phyloP scores from a whole-genome alignment of 2,888 invertebrate genomes.

The Drosophila niveifrons region DNA sequence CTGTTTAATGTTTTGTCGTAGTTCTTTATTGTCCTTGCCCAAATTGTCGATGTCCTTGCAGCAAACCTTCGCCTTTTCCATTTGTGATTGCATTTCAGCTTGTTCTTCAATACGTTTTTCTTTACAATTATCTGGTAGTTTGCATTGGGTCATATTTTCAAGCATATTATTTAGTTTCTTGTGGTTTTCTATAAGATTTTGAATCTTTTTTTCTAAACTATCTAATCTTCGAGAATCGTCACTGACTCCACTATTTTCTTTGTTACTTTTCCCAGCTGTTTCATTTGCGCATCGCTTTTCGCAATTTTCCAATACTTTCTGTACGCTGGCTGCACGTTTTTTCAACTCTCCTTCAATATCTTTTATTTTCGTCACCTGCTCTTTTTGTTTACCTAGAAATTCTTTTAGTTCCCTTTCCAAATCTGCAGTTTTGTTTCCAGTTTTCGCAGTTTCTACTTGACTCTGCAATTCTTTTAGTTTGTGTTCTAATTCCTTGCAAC shows the following conservation, averaged over 20 bases:
- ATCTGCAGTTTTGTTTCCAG: neutral
- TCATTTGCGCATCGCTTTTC: neutral
- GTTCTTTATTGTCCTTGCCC: neutral
- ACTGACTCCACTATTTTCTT: neutral
- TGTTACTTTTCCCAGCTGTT: neutral
- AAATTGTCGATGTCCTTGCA: slow-evolving; percentile 33
- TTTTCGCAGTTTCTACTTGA: neutral
- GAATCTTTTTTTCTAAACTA: slow-evolving; percentile 13
- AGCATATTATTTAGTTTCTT: neutral
- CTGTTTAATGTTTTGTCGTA: neutral
- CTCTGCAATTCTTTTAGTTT: slow-evolving; percentile 19
- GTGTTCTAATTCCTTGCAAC: slow-evolving; percentile 31
- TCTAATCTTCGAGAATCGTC: slow-evolving; percentile 6
- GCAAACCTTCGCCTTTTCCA: slow-evolving; percentile 3
- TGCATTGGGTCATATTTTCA: neutral
- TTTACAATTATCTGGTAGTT: neutral
- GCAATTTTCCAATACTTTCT: neutral
- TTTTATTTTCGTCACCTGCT: slow-evolving; percentile 18
- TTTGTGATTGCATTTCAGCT: neutral
- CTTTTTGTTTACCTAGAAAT: slow-evolving; percentile 18
- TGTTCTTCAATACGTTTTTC: neutral
- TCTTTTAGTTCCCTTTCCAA: neutral
- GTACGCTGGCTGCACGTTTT: neutral
- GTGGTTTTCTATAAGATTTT: neutral
- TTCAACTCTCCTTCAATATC: neutral